A percentile compares a stretch with the other conserved stretches of the same genome.
phyloP scores from a whole-genome alignment of 2,888 invertebrate species.

The Chirona hameri region DNA sequence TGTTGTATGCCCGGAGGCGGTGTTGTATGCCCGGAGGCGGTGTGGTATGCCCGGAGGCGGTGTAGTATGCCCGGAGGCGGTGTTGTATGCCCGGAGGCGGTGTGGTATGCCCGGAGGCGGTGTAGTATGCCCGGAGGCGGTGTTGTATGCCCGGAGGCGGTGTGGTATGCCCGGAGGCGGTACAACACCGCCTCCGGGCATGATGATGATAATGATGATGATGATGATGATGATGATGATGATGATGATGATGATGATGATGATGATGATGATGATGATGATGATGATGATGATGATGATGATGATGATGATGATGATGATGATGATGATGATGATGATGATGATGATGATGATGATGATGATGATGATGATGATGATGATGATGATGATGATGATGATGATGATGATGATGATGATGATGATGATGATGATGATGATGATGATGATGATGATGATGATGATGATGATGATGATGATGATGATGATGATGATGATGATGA shows the following conservation, averaged over 20 bases:
- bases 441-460: constrained; percentile 22
- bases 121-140: too few relatives aligned
- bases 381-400: neutral
- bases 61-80: too few relatives aligned
- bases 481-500: constrained; percentile 22
- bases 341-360: constrained; percentile 22
- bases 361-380: constrained; percentile 22
- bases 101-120: too few relatives aligned
- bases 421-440: constrained; percentile 22
- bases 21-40: too few relatives aligned
- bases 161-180: too few relatives aligned
- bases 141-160: too few relatives aligned
- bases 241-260: neutral
- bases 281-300: constrained; percentile 22
- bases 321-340: constrained; percentile 22
- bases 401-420: neutral
- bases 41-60: too few relatives aligned
- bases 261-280: neutral
- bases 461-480: constrained; percentile 22
- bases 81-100: too few relatives aligned
- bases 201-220: constrained; percentile 22
- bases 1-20: too few relatives aligned
- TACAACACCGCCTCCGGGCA: neutral
- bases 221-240: constrained; percentile 22
- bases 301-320: constrained; percentile 22